These are phyloP conservation scores for Pardosa pseudoannulata DNA, from an alignment of 2,888 invertebrate genomes.

Conservation along the genomic window DNA sequence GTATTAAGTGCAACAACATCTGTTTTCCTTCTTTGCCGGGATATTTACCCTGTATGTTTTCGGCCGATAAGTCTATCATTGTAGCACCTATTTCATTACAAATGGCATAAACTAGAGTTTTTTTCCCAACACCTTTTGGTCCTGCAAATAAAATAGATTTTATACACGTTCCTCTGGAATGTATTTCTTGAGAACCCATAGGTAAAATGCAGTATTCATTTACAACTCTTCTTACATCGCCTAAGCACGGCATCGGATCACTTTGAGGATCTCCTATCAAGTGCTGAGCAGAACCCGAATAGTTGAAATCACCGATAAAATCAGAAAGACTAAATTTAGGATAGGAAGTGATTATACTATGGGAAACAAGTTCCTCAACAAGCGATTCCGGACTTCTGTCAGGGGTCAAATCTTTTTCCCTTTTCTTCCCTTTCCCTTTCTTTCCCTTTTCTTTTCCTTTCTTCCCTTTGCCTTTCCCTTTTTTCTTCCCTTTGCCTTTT, in stretches of 20 bases:
- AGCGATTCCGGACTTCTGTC: slow-evolving; percentile 86
- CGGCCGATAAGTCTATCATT: slow-evolving; percentile 92
- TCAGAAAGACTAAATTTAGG: slow-evolving; percentile 83
- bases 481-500: slow-evolving; percentile 1
- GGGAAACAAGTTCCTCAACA: slow-evolving; percentile 92
- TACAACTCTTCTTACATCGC: slow-evolving; percentile 90
- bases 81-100: slow-evolving; percentile 93
- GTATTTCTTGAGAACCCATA: slow-evolving; percentile 80
- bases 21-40: slow-evolving; percentile 95
- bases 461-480: slow-evolving; percentile 17
- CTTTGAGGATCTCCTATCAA: background rate
- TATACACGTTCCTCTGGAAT: slow-evolving; percentile 78
- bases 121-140: slow-evolving; percentile 91
- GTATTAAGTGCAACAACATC: slow-evolving; percentile 93
- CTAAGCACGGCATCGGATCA: slow-evolving; percentile 83
- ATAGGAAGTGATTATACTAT: slow-evolving; percentile 91
- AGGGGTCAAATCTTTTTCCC: slow-evolving; percentile 48
- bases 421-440: slow-evolving; percentile 13
- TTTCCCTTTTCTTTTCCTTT: slow-evolving; percentile 14
- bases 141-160: slow-evolving; percentile 89
- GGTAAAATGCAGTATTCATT: slow-evolving; percentile 93
- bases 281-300: slow-evolving; percentile 77
- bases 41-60: slow-evolving; percentile 95
- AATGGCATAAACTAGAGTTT: slow-evolving; percentile 89
- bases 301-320: slow-evolving; percentile 85